A percentile compares a stretch with the other conserved stretches of the same genome.
phyloP scores from a whole-genome alignment of 2,113 vertebrate species.

The Rutilus rutilus region DNA sequence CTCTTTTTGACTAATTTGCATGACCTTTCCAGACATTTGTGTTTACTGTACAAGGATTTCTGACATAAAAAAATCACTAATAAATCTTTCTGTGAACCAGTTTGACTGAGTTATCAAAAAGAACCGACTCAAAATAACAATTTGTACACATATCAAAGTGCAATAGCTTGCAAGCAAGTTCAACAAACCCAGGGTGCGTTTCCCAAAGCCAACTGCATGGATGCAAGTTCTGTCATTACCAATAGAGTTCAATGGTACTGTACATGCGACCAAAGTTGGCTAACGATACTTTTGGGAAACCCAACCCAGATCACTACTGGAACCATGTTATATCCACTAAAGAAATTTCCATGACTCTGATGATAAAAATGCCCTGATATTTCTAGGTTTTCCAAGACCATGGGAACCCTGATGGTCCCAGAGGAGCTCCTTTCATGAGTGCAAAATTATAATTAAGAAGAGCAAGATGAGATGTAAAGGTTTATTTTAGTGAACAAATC shows the following conservation, averaged over 20 bases:
- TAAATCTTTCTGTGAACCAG: background rate
- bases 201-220: too few relatives aligned
- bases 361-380: background rate
- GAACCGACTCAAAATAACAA: background rate
- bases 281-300: background rate
- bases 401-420: background rate
- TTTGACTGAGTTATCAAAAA: background rate
- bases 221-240: too few relatives aligned
- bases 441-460: slow-evolving; percentile 21
- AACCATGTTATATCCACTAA: background rate
- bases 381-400: background rate
- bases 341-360: background rate
- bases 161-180: background rate
- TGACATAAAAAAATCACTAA: background rate
- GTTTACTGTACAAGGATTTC: background rate
- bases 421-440: slow-evolving; percentile 1
- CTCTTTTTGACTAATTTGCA: background rate
- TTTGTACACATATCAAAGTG: background rate
- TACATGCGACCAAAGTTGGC: too few relatives aligned
- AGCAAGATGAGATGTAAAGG: background rate
- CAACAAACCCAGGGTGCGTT: background rate
- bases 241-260: too few relatives aligned
- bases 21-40: background rate
- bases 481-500: slow-evolving; percentile 29
- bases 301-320: background rate